Evolutionary conservation across 2,888 invertebrate genomes (phyloP).

Genomic region (Cosmopolites sordidus): DNA sequence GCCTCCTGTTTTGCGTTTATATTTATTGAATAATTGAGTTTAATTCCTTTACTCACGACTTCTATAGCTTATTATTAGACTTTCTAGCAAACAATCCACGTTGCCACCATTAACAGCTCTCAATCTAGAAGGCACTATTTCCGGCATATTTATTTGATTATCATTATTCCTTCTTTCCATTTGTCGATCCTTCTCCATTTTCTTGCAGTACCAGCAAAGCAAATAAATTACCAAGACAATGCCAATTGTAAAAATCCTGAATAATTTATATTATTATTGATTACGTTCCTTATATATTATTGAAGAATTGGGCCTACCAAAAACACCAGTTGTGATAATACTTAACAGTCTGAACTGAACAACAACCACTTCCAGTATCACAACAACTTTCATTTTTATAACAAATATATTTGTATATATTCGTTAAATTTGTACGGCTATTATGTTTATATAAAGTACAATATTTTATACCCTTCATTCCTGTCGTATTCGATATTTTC

Average conservation of each 20-base stretch:
- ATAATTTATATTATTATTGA: neutral
- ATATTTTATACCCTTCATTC: slow-evolving; percentile 3
- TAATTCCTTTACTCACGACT: slow-evolving; percentile 16
- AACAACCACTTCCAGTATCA: slow-evolving; percentile 16
- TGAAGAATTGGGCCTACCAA: no score
- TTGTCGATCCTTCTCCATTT: slow-evolving; percentile 17
- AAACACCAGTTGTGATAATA: slow-evolving; percentile 19
- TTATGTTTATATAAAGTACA: slow-evolving; percentile 2
- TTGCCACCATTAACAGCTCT: slow-evolving; percentile 5
- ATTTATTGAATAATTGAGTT: no score
- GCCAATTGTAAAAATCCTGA: slow-evolving; percentile 15
- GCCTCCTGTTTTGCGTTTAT: no score
- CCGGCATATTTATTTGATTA: neutral
- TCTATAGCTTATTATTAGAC: slow-evolving; percentile 14
- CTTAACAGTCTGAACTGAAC: slow-evolving; percentile 2
- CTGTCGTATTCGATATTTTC: no score
- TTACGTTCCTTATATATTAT: no score
- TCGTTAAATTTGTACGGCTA: neutral
- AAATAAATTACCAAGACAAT: slow-evolving; percentile 10
- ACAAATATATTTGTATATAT: slow-evolving; percentile 9
- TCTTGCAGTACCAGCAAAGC: slow-evolving; percentile 21
- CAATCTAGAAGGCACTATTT: neutral
- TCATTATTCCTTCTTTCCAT: neutral
- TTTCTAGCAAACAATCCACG: slow-evolving; percentile 16
- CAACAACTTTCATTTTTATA: slow-evolving; percentile 13